A percentile compares a stretch with the other conserved stretches of the same genome.
Evolutionary conservation across 2,888 invertebrate genomes (phyloP).

Genomic region (Eilema griseolum): DNA sequence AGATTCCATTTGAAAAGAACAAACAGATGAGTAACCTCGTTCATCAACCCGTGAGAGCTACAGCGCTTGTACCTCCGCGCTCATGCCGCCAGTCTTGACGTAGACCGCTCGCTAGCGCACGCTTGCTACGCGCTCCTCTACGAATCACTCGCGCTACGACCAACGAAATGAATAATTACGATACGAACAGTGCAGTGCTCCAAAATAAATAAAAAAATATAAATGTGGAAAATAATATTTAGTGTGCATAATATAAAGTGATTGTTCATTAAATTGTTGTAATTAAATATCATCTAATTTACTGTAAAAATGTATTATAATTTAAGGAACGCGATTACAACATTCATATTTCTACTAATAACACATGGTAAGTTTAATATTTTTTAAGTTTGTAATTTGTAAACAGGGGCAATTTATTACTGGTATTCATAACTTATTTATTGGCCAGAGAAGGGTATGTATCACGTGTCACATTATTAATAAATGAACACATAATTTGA

Average conservation of each 20-base stretch:
- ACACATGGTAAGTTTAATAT: constrained; percentile 57
- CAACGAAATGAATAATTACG: constrained; percentile 48
- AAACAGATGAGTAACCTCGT: constrained; percentile 67
- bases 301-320: constrained; percentile 59
- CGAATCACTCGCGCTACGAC: constrained; percentile 47
- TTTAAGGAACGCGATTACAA: constrained; percentile 53
- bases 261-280: constrained; percentile 42
- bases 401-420: neutral
- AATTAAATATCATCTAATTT: constrained; percentile 40
- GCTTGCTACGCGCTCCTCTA: constrained; percentile 54
- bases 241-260: constrained; percentile 40
- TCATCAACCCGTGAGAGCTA: constrained; percentile 56
- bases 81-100: constrained; percentile 57
- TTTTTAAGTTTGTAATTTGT: neutral
- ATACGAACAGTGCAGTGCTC: constrained; percentile 47
- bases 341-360: constrained; percentile 58
- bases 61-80: constrained; percentile 49
- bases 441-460: neutral
- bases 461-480: neutral
- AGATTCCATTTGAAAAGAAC: constrained; percentile 65
- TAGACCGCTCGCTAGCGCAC: constrained; percentile 56
- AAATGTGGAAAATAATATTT: constrained; percentile 46
- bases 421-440: neutral
- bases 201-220: constrained; percentile 28
- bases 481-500: neutral